Evolutionary conservation across 2,113 vertebrate species (phyloP).

Genomic region (Rhinoptilus africanus): DNA sequence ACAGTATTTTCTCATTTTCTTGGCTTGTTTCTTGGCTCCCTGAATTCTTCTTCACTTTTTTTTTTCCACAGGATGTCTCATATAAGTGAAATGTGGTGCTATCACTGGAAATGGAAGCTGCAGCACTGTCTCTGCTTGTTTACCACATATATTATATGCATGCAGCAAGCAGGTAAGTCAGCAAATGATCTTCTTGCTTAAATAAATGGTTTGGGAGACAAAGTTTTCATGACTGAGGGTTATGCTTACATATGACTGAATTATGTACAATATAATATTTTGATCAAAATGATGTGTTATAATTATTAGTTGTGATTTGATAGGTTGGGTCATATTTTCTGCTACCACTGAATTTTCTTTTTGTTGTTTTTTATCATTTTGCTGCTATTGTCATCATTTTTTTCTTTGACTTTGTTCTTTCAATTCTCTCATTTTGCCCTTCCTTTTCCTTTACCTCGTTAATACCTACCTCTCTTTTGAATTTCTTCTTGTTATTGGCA

Average conservation of each 20-base stretch:
- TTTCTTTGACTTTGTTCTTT: background rate
- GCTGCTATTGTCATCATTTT: background rate
- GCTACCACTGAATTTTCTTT: background rate
- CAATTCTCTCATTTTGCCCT: background rate
- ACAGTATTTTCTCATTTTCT: background rate
- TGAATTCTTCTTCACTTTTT: background rate
- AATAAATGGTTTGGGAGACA: background rate
- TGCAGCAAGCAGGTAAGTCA: slow-evolving; percentile 78
- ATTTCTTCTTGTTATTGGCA: background rate
- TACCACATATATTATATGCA: slow-evolving; percentile 57
- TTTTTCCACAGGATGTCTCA: slow-evolving; percentile 79
- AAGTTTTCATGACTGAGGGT: background rate
- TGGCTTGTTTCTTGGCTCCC: background rate
- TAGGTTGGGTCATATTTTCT: background rate
- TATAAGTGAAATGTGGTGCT: slow-evolving; percentile 72
- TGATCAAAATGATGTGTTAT: background rate
- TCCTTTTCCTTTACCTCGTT: background rate
- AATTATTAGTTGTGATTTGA: background rate
- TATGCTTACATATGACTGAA: background rate
- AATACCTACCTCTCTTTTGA: background rate
- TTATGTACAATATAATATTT: background rate
- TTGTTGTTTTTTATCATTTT: background rate
- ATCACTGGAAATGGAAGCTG: slow-evolving; percentile 82
- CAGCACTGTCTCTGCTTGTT: slow-evolving; percentile 66
- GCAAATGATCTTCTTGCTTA: background rate